A percentile compares a stretch with the other conserved stretches of the same genome.
Conservation (phyloP, 2,888 invertebrate species). For the Uropetala carovei region DNA sequence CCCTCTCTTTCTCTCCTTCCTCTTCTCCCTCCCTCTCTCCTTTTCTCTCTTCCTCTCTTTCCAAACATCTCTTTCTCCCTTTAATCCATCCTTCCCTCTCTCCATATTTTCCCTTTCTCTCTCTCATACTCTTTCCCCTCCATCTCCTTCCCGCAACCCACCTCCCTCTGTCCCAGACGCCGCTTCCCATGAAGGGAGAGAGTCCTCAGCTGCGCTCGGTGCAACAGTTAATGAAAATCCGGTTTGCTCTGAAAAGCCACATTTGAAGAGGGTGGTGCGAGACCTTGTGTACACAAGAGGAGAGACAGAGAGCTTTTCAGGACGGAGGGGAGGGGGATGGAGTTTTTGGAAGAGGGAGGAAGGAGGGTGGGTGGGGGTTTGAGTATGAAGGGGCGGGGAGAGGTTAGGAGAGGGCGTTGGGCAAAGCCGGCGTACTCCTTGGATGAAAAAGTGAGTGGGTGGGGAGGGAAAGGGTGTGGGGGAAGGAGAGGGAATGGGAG, state of each 20-base stretch:
- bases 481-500: neutral
- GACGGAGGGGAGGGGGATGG: neutral
- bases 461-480: neutral
- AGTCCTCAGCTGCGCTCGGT: slow-evolving; percentile 52
- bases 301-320: neutral
- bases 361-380: neutral
- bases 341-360: neutral
- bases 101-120: neutral
- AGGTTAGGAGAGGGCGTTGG: neutral
- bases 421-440: neutral
- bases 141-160: neutral
- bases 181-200: neutral
- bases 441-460: neutral
- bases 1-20: neutral
- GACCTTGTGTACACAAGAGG: neutral
- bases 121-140: neutral
- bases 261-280: slow-evolving; percentile 10
- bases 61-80: no score
- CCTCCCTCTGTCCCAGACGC: neutral
- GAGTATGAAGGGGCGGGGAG: neutral
- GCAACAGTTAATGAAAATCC: slow-evolving; percentile 62
- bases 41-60: neutral
- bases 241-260: slow-evolving; percentile 50
- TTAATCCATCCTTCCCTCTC: no score
- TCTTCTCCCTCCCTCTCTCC: neutral